A percentile compares a stretch with the other conserved stretches of the same genome.
phyloP scores from a whole-genome alignment of 2,888 invertebrate species.

The Tanypteryx hageni region DNA sequence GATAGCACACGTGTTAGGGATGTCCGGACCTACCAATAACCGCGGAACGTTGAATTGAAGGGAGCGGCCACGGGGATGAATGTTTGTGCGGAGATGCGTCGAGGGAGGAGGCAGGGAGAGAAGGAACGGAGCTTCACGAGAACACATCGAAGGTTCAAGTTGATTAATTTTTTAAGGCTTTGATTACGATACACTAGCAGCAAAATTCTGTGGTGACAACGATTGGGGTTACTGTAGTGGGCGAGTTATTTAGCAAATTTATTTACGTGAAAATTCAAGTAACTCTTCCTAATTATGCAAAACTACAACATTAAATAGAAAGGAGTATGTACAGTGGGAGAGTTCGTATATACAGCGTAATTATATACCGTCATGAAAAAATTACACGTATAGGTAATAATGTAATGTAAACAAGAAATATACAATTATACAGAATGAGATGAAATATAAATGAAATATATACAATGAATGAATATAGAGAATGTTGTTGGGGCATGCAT shows the following conservation, averaged over 20 bases:
- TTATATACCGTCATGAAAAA: too few species aligned
- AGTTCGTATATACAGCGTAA: too few species aligned
- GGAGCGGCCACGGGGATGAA: slow-evolving; percentile 10
- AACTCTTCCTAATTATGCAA: background rate
- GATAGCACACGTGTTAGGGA: slow-evolving; percentile 32
- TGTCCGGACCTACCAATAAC: slow-evolving; percentile 43
- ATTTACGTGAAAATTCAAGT: slow-evolving; percentile 1
- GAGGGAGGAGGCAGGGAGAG: background rate
- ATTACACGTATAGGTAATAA: too few species aligned
- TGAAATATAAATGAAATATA: too few species aligned
- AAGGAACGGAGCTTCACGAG: background rate
- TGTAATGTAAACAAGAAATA: too few species aligned
- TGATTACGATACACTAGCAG: background rate
- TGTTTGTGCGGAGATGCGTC: background rate
- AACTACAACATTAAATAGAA: background rate
- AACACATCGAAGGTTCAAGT: background rate
- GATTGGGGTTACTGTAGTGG: background rate
- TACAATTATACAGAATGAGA: too few species aligned
- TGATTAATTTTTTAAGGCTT: background rate
- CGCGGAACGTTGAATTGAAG: slow-evolving; percentile 54
- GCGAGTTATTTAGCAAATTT: background rate
- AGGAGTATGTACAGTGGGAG: too few species aligned
- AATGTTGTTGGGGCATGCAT: too few species aligned
- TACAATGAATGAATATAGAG: too few species aligned
- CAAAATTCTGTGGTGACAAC: background rate